A percentile compares a stretch with the other conserved stretches of the same genome.
These are phyloP conservation scores for Callitettix versicolor DNA, from an alignment of 1,140 invertebrate species.

Conservation along the genomic window DNA sequence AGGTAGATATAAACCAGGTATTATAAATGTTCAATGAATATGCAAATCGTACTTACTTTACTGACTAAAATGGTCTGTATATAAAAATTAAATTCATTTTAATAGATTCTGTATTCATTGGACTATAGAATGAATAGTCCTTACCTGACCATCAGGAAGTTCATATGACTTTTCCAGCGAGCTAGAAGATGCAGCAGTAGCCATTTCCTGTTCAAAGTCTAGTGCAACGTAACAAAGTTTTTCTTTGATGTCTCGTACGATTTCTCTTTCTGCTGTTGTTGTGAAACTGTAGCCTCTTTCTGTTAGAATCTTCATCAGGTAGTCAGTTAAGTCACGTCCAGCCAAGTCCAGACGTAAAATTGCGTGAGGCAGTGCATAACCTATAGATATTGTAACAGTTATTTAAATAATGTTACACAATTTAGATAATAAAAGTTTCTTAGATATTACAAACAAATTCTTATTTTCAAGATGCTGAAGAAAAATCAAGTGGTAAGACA, in stretches of 20 bases:
- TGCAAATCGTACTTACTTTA: too few relatives aligned
- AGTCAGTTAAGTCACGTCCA: slow-evolving; percentile 80
- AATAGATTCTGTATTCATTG: too few relatives aligned
- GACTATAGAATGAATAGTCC: too few relatives aligned
- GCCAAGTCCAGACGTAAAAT: slow-evolving; percentile 83
- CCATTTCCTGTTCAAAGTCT: slow-evolving; percentile 93
- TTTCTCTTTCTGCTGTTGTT: slow-evolving; percentile 78
- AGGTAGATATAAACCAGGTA: too few relatives aligned
- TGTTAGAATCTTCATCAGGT: slow-evolving; percentile 78
- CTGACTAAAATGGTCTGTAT: too few relatives aligned
- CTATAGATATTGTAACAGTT: slow-evolving; percentile 26
- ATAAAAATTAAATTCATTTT: too few relatives aligned
- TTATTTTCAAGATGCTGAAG: not conserved
- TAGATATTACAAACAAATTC: not conserved
- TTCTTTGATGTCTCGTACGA: slow-evolving; percentile 88
- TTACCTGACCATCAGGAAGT: slow-evolving; percentile 80
- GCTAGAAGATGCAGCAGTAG: slow-evolving; percentile 74
- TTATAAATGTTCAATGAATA: too few relatives aligned
- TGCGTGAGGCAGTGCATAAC: slow-evolving; percentile 55
- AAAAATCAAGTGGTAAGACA: too few relatives aligned
- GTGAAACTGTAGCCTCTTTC: slow-evolving; percentile 76
- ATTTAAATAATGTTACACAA: not conserved
- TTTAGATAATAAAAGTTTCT: not conserved
- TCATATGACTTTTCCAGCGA: slow-evolving; percentile 81
- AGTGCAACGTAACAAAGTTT: slow-evolving; percentile 86